phyloP scores from a whole-genome alignment of 2,888 invertebrate genomes.

The Carpatolechia fugitivella region DNA sequence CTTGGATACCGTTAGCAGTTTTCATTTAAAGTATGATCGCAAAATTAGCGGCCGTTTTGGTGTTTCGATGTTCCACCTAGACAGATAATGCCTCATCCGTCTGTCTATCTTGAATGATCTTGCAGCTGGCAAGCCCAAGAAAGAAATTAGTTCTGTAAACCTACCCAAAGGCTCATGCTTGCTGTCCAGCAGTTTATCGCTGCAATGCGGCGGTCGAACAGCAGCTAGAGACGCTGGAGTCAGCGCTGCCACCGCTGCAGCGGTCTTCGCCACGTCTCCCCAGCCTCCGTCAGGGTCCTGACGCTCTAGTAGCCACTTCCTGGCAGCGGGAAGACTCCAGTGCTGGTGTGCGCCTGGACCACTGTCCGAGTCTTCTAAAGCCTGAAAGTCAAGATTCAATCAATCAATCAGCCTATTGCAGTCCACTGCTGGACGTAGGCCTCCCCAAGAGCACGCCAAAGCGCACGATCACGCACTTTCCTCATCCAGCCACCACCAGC shows the following conservation, averaged over 20 bases:
- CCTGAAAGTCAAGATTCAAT: too few relatives aligned
- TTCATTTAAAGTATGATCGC: too few relatives aligned
- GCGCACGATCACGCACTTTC: too few relatives aligned
- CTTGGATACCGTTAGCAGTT: too few relatives aligned
- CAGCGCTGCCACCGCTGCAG: constrained; percentile 88
- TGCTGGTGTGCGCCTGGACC: constrained; percentile 74
- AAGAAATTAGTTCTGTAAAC: background rate
- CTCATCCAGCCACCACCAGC: too few relatives aligned
- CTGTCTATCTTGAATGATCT: too few relatives aligned
- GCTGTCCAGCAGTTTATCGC: constrained; percentile 73
- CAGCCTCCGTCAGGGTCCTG: constrained; percentile 90
- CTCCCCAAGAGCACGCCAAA: too few relatives aligned
- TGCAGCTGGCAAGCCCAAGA: background rate
- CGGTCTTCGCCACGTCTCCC: constrained; percentile 85
- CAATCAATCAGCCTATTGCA: too few relatives aligned
- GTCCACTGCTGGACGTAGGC: too few relatives aligned
- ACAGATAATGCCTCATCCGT: too few relatives aligned
- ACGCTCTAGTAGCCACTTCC: constrained; percentile 85
- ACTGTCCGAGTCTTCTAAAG: constrained; percentile 87
- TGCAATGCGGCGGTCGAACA: constrained; percentile 79
- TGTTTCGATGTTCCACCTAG: too few relatives aligned
- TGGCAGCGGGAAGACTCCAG: constrained; percentile 90
- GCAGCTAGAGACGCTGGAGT: constrained; percentile 85
- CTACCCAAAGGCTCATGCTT: constrained; percentile 75
- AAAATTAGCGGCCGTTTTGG: too few relatives aligned